These are phyloP conservation scores for Oplegnathus fasciatus DNA, from an alignment of 2,113 vertebrate species.

Conservation along the genomic window DNA sequence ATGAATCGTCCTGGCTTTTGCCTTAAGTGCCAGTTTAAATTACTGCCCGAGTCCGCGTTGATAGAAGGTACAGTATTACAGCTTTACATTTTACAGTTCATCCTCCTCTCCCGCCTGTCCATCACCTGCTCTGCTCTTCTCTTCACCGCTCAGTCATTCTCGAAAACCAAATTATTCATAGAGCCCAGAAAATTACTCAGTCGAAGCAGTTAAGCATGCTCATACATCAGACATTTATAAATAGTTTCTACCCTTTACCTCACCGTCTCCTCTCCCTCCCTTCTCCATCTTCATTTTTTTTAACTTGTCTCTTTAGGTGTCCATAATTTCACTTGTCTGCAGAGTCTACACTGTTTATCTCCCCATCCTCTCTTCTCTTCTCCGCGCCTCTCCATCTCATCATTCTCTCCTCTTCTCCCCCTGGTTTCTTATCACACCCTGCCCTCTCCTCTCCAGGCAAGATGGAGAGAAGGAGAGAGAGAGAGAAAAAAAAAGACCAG, in stretches of 20 bases:
- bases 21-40: conserved; percentile 36
- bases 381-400: conserved; percentile 53
- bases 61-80: conserved; percentile 18
- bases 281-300: neutral
- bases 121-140: conserved; percentile 45
- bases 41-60: neutral
- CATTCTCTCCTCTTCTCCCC: conserved; percentile 28
- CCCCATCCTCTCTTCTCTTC: conserved; percentile 43
- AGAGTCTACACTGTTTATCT: conserved; percentile 49
- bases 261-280: neutral
- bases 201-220: conserved; percentile 60
- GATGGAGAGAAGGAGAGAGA: conserved; percentile 49
- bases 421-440: conserved; percentile 62
- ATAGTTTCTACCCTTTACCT: conserved; percentile 52
- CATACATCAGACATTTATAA: conserved; percentile 65
- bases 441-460: conserved; percentile 64
- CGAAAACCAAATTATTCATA: conserved; percentile 59
- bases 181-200: conserved; percentile 45
- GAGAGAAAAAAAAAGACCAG: conserved; percentile 12
- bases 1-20: conserved; percentile 45
- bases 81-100: conserved; percentile 47
- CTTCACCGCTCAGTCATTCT: conserved; percentile 31
- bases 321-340: conserved; percentile 60
- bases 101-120: conserved; percentile 48
- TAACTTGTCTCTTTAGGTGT: conserved; percentile 32